Percentiles rank a stretch among this genome's conserved stretches.
phyloP scores from a whole-genome alignment of 2,888 invertebrate species.

The Andrena hattorfiana region DNA sequence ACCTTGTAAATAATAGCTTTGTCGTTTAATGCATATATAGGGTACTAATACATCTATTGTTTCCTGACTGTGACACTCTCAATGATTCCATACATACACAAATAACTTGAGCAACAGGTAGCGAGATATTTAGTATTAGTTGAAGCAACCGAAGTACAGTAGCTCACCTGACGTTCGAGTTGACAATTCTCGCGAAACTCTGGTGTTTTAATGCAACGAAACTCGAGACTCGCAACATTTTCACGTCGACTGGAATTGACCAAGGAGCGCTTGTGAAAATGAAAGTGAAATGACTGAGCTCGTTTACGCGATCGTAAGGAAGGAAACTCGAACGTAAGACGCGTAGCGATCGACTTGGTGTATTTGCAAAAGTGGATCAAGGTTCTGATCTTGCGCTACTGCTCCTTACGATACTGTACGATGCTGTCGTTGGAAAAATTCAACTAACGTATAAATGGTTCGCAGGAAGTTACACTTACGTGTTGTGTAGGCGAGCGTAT shows the following conservation, averaged over 20 bases:
- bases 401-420: not conserved
- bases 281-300: not conserved
- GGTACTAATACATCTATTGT: not conserved
- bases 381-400: not conserved
- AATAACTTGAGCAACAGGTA: constrained; percentile 18
- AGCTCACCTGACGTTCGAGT: constrained; percentile 69
- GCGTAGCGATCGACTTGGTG: not conserved
- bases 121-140: not conserved
- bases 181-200: constrained; percentile 66
- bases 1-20: not conserved
- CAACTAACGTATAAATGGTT: constrained; percentile 2
- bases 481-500: not conserved
- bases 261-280: not conserved
- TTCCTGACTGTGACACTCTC: not conserved
- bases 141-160: not conserved
- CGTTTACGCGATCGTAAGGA: not conserved
- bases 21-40: no score
- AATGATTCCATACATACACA: not conserved
- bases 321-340: not conserved
- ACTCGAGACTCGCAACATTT: constrained; percentile 65
- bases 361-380: constrained; percentile 23
- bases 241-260: not conserved
- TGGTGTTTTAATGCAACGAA: constrained; percentile 53
- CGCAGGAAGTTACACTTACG: not conserved
- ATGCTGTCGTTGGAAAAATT: constrained; percentile 15